Base-by-base conservation (phyloP, 1,140 invertebrate genomes). In the Cepaea nemoralis region DNA sequence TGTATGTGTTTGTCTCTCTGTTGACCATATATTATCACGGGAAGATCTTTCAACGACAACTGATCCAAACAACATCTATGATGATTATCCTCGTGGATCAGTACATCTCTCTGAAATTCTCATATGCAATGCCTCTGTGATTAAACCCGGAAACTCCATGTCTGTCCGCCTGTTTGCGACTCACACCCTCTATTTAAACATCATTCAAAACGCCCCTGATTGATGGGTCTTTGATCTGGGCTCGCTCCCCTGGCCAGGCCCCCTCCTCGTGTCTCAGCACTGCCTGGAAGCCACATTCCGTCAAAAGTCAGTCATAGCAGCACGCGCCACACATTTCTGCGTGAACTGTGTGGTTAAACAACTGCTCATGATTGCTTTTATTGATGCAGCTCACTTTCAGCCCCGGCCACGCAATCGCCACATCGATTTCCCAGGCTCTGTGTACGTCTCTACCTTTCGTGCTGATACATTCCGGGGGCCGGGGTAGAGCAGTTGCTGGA, bases 241-340 rank as follows among this genome's bases (percentile, higher is more conserved):
- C 59, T 31, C n/a, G 12, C 59, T 63, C 59, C 10, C 59, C 6
- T 27, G 6, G 6, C 6, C 1, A 31, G 27, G 33, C 59, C n/a
- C 59, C 59, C n/a, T 16, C 27, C 59, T 31, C n/a, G n/a, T 63
- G 2, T 63, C 2, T 16, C 59, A 63, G 27, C n/a, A 27, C 59
- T 5, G n/a, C n/a, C n/a, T 63, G 2, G 22, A 63, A 31, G 27
- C 16, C 59, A 31, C 6, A n/a, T 31, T 31, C n/a, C 59, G 27
- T 63, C 10, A 63, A 63, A 2, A 2, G 5, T 27, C 6, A 31
- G 33, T 10, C n/a, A 19, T 31, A 5, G 2, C 59, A 31, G 27
- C 59, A 63, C 59, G 59, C 59, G n/a, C n/a, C 59, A 31, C 59
- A 63, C 27, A 31, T 63, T 55, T 55, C 50, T 55, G 50, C 50